phyloP scores from a whole-genome alignment of 1,140 invertebrate species.

The Microvelia longipes region DNA sequence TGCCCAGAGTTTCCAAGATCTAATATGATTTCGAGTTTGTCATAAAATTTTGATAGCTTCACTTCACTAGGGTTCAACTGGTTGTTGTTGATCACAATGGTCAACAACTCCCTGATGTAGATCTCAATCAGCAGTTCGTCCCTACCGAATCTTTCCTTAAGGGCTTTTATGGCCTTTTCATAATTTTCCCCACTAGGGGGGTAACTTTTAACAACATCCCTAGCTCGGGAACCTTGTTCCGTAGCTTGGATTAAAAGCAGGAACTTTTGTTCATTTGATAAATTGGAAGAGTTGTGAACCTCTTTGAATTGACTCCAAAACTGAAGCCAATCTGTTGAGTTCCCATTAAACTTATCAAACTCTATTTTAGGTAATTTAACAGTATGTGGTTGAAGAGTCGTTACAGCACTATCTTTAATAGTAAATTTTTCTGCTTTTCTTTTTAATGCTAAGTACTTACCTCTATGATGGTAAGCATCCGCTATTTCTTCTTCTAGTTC shows the following conservation, averaged over 20 bases:
- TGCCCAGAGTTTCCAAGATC: neutral
- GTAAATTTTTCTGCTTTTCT: neutral
- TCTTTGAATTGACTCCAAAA: neutral
- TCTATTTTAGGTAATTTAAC: neutral
- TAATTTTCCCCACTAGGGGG: neutral
- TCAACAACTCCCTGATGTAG: neutral
- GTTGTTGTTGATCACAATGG: too few relatives aligned
- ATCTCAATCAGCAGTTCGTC: neutral
- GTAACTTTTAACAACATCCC: neutral
- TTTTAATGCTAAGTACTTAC: neutral
- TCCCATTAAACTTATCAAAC: neutral
- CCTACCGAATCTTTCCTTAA: neutral
- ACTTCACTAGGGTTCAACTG: too few relatives aligned
- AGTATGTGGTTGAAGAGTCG: neutral
- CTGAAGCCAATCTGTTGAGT: neutral
- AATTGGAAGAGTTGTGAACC: neutral
- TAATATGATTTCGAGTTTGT: too few relatives aligned
- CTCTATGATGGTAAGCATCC: neutral
- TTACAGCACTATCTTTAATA: neutral
- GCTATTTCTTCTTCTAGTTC: neutral
- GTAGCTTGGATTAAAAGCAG: neutral
- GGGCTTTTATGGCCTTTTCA: neutral
- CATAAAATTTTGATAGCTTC: too few relatives aligned
- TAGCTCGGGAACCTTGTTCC: neutral
- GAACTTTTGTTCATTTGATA: neutral